Evolutionary conservation across 2,113 vertebrate species (phyloP).

Genomic region (Telmatochromis bifrenatus): DNA sequence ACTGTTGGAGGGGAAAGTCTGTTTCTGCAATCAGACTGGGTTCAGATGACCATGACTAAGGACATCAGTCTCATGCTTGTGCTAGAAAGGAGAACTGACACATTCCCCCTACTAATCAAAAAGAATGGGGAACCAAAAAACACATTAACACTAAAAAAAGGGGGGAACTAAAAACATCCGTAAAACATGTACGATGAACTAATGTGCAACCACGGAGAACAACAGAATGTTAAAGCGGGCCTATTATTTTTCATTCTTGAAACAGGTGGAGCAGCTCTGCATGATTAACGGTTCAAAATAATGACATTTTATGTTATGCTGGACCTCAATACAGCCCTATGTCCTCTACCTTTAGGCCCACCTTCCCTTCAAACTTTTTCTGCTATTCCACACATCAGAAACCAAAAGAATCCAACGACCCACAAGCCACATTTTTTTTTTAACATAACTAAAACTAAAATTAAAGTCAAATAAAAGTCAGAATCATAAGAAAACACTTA

Average conservation of each 20-base stretch:
- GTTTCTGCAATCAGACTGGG: not conserved
- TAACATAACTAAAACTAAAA: rapidly evolving
- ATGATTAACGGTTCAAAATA: not conserved
- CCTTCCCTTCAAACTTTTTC: not conserved
- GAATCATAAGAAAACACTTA: not conserved
- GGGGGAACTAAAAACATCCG: not conserved
- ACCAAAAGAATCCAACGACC: rapidly evolving
- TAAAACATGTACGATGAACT: not conserved
- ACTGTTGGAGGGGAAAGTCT: not conserved
- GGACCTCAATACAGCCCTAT: not conserved
- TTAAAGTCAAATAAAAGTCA: not conserved
- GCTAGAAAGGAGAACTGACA: constrained; percentile 18
- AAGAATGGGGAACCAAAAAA: not conserved
- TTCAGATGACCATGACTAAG: not conserved
- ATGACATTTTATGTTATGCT: not conserved
- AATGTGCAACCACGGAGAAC: not conserved
- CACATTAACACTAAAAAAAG: not conserved
- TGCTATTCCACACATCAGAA: rapidly evolving
- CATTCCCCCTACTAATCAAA: not conserved
- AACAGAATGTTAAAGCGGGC: rapidly evolving
- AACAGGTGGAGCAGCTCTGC: not conserved
- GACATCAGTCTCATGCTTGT: not conserved
- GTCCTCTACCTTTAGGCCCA: not conserved
- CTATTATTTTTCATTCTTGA: not conserved
- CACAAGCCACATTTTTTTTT: not conserved